These are phyloP conservation scores for Actenoides lindsayi DNA, from an alignment of 2,113 vertebrate genomes.

Conservation along the genomic window DNA sequence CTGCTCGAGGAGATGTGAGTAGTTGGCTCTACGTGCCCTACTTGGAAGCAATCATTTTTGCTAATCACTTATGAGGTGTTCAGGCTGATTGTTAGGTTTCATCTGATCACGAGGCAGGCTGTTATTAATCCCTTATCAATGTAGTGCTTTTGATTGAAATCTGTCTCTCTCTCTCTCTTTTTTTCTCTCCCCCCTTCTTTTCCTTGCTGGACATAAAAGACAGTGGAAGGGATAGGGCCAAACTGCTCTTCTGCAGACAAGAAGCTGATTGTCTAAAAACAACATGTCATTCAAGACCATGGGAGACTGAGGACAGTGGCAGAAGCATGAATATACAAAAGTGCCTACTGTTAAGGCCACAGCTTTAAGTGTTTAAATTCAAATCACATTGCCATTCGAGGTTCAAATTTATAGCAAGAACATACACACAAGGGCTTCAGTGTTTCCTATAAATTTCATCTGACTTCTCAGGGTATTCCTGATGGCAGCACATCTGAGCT, in stretches of 20 bases:
- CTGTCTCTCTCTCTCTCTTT: neutral
- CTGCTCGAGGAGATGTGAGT: rapidly evolving
- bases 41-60: conserved; percentile 20
- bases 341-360: conserved; percentile 77
- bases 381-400: conserved; percentile 72
- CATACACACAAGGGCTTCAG: conserved; percentile 65
- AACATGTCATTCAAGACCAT: conserved; percentile 81
- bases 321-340: conserved; percentile 83
- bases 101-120: conserved; percentile 55
- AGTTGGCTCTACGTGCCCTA: rapidly evolving
- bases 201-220: conserved; percentile 71
- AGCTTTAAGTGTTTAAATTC: conserved; percentile 75
- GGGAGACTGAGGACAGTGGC: conserved; percentile 74
- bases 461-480: conserved; percentile 60
- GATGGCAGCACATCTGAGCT: conserved; percentile 42
- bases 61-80: conserved; percentile 38
- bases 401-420: conserved; percentile 70
- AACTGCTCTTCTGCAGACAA: conserved; percentile 82
- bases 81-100: conserved; percentile 41
- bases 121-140: conserved; percentile 65
- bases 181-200: neutral
- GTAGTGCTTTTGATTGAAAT: conserved; percentile 62
- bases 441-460: conserved; percentile 60
- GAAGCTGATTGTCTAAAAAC: conserved; percentile 87
- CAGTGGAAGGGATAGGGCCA: conserved; percentile 80